These are phyloP conservation scores for Sorex maritimensis DNA, from an alignment of 2,797 vertebrate species.

Conservation along the genomic window DNA sequence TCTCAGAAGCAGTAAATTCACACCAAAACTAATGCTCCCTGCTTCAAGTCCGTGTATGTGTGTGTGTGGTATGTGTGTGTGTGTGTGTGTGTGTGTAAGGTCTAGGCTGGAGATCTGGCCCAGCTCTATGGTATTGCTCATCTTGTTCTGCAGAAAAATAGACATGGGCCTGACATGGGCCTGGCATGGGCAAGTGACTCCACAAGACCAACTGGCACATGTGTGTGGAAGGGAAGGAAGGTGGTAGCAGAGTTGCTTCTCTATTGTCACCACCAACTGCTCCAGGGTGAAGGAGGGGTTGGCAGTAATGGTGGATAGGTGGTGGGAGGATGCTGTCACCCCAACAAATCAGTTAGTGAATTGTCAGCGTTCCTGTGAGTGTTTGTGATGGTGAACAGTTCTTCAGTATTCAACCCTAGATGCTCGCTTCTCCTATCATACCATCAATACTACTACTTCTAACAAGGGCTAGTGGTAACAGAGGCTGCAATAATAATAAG, in stretches of 20 bases:
- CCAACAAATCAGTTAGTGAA: background rate
- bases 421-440: background rate
- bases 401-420: background rate
- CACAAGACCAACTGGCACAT: background rate
- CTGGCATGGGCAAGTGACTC: background rate
- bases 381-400: background rate
- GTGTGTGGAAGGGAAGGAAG: background rate
- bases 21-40: background rate
- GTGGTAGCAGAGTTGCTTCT: background rate
- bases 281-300: background rate
- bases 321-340: background rate
- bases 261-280: background rate
- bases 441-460: too few relatives aligned
- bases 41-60: background rate
- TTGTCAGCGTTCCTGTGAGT: background rate
- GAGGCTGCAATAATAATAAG: fast-evolving
- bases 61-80: too few relatives aligned
- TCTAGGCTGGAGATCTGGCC: background rate
- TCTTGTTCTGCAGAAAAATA: background rate
- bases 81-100: too few relatives aligned
- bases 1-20: background rate
- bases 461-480: background rate
- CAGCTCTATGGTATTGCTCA: too few relatives aligned
- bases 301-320: background rate
- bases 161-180: background rate